Base-by-base conservation (phyloP, 1,140 invertebrate genomes). In the Berghia stephanieae region DNA sequence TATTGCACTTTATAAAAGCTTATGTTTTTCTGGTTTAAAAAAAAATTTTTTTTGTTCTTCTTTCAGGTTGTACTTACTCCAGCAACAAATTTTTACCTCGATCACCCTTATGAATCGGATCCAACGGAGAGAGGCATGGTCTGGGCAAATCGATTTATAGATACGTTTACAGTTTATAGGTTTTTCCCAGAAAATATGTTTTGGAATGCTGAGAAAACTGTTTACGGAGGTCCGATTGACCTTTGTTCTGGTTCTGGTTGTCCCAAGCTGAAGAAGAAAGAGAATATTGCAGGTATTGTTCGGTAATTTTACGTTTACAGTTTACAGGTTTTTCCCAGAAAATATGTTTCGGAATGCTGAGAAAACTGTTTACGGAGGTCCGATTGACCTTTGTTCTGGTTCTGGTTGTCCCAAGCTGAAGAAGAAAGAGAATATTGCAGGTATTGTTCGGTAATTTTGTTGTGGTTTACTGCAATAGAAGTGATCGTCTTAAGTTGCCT, bases 21-120 rank as follows among this genome's bases (percentile, higher is more conserved):
- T n/a, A n/a, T n/a, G n/a, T n/a, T n/a, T n/a, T n/a, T n/a, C n/a
- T n/a, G n/a, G n/a, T n/a, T n/a, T n/a, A n/a, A n/a, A n/a, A n/a
- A n/a, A n/a, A n/a, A n/a, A n/a, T n/a, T 72, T 40, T 49, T 52
- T 66, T 38, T 31, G 8, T 31, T 72, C 24, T 24, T 52, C 49
- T 27, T 57, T 6, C 79, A 88, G 86, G 83, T 86, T 8, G 80
- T 88, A 1, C 69, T 88, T 55, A 72, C 84, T 0, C 84, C 84
- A 40, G 86, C 84, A 0, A 88, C 86, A 10, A 85, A 88, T 75
- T 67, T 87, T 10, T 88, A 88, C 77, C 84, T 88, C 74, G 87
- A 88, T 70, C 86, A 88, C 55, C 84, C 86, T 0, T 83, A 88
- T n/a, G 87, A 88, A 55, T 85, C 86, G 0, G 85, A 88, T 68